These are phyloP conservation scores for Oikopleura dioica DNA, from an alignment of 23 tunicate species.

Conservation along the genomic window DNA sequence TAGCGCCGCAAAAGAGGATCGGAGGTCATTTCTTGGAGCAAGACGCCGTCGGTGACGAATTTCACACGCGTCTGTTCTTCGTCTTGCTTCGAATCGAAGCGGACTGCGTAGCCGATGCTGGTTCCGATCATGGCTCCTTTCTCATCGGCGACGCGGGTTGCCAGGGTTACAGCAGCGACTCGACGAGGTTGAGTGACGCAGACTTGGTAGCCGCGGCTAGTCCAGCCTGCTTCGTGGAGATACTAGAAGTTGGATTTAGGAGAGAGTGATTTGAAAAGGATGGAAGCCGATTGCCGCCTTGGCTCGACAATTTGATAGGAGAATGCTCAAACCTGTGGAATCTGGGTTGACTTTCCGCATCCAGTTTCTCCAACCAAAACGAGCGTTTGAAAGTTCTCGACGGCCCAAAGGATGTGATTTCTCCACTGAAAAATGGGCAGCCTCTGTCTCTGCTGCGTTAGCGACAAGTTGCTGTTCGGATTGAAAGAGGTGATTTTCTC, in stretches of 20 bases:
- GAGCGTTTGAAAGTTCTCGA: conserved; percentile 32
- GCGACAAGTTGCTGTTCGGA: conserved; percentile 24
- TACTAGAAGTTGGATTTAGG: too few species aligned
- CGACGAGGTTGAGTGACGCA: conserved; percentile 54
- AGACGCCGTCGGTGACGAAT: conserved; percentile 63
- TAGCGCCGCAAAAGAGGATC: conserved; percentile 56
- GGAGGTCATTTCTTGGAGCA: conserved; percentile 66
- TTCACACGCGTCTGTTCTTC: conserved; percentile 26
- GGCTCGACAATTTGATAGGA: too few species aligned
- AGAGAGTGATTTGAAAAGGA: too few species aligned
- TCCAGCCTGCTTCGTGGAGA: conserved; percentile 54
- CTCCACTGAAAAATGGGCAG: conserved; percentile 49
- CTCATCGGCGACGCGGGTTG: conserved; percentile 57
- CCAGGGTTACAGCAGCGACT: conserved; percentile 59
- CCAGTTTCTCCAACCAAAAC: conserved; percentile 89
- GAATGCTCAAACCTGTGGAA: too few species aligned
- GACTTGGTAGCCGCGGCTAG: conserved; percentile 16
- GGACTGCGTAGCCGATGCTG: conserved; percentile 70
- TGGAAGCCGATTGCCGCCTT: too few species aligned
- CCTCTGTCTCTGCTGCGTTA: conserved; percentile 35
- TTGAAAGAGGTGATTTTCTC: conserved; percentile 11
- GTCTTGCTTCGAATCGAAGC: conserved; percentile 43
- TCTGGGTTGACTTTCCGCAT: conserved; percentile 69
- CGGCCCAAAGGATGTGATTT: conserved; percentile 43
- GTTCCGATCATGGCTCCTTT: conserved; percentile 20